These are phyloP conservation scores for Aphelocoma coerulescens DNA, from an alignment of 2,113 vertebrate genomes.

Conservation along the genomic window DNA sequence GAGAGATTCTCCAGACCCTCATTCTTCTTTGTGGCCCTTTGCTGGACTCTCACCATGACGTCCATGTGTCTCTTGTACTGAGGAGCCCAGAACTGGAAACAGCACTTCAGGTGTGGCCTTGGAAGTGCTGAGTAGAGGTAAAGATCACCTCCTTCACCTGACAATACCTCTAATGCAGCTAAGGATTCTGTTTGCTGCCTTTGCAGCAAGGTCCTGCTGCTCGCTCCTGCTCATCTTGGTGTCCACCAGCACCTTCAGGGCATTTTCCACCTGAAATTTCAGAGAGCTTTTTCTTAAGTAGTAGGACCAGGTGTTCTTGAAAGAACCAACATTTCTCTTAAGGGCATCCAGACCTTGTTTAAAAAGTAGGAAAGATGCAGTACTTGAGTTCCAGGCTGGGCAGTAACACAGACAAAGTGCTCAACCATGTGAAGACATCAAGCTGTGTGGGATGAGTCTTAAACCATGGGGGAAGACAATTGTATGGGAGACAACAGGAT, in stretches of 20 bases:
- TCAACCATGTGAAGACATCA: accelerated
- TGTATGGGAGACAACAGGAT: background rate
- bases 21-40: background rate
- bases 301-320: background rate
- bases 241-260: background rate
- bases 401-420: background rate
- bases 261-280: background rate
- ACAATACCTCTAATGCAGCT: background rate
- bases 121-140: background rate
- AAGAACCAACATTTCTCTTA: background rate
- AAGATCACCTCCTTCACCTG: background rate
- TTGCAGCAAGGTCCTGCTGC: background rate
- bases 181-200: accelerated
- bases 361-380: background rate
- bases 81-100: background rate
- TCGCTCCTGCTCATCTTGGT: background rate
- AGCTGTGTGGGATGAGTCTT: background rate
- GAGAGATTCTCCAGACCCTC: background rate
- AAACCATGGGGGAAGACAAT: background rate
- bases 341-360: background rate
- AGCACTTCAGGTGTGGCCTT: background rate
- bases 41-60: background rate
- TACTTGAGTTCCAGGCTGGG: background rate
- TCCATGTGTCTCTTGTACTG: background rate
- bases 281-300: background rate